These are phyloP conservation scores for Drosophila longiperda DNA, from an alignment of 2,888 invertebrate genomes.

Conservation along the genomic window DNA sequence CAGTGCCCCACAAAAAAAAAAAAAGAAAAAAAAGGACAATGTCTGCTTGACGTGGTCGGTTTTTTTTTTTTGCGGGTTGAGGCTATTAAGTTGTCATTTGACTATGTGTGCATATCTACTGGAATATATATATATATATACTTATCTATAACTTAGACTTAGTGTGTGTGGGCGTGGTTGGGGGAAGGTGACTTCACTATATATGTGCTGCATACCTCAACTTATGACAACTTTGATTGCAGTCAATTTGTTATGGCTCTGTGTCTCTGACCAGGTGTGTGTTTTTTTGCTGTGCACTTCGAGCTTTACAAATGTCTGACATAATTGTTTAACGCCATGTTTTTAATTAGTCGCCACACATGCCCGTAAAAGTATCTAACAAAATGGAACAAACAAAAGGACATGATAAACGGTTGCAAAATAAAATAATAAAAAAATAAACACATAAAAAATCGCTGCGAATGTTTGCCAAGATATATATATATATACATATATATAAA, in stretches of 20 bases:
- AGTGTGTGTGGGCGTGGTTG: constrained; percentile 19
- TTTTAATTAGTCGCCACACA: constrained; percentile 74
- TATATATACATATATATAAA: constrained; percentile 49
- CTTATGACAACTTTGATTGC: constrained; percentile 80
- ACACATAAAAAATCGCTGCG: constrained; percentile 19
- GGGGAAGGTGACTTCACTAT: constrained; percentile 63
- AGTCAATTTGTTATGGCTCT: constrained; percentile 71
- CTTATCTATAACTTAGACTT: constrained; percentile 44
- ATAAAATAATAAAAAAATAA: constrained; percentile 12
- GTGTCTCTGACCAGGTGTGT: constrained; percentile 42
- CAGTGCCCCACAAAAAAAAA: constrained; percentile 1
- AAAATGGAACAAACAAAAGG: constrained; percentile 37
- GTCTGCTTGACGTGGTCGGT: constrained; percentile 62
- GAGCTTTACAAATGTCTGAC: constrained; percentile 64
- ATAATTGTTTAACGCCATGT: constrained; percentile 76
- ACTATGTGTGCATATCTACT: constrained; percentile 52
- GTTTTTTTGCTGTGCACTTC: constrained; percentile 15
- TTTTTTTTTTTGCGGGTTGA: constrained; percentile 9
- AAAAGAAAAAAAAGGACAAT: constrained; percentile 69
- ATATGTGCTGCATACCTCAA: constrained; percentile 31
- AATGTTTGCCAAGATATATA: constrained; percentile 61
- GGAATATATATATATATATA: neutral
- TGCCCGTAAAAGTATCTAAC: constrained; percentile 47
- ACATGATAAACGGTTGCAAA: constrained; percentile 49
- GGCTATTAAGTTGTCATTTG: constrained; percentile 78